A percentile compares a stretch with the other conserved stretches of the same genome.
phyloP scores from a whole-genome alignment of 1,140 invertebrate genomes.

The Pseudomyrmex gracilis region DNA sequence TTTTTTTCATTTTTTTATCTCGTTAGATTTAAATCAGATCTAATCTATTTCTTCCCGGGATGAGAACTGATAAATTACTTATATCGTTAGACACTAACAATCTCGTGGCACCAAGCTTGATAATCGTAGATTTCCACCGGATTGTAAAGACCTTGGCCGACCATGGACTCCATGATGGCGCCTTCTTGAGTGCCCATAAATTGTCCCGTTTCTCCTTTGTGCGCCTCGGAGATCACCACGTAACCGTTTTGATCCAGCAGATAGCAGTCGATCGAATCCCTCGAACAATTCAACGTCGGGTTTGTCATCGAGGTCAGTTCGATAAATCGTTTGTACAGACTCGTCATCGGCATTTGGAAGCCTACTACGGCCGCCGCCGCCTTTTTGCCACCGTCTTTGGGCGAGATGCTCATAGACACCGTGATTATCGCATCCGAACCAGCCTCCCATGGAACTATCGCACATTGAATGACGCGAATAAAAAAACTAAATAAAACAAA shows the following conservation, averaged over 20 bases:
- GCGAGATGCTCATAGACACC: conserved; percentile 94
- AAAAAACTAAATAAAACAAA: not conserved
- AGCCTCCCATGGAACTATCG: conserved; percentile 89
- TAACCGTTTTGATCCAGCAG: conserved; percentile 96
- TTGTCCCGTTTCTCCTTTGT: conserved; percentile 88
- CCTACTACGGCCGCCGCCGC: conserved; percentile 96
- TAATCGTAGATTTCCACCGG: conserved; percentile 94
- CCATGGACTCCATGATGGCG: conserved; percentile 91
- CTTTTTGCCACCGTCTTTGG: conserved; percentile 90
- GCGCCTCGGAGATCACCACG: conserved; percentile 91
- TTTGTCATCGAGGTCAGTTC: conserved; percentile 88
- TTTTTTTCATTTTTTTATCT: too few relatives aligned
- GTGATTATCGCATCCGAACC: conserved; percentile 88
- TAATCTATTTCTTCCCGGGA: too few relatives aligned
- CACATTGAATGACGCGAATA: not conserved
- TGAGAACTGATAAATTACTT: not conserved
- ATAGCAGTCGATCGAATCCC: conserved; percentile 90
- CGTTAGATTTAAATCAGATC: too few relatives aligned
- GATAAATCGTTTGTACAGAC: conserved; percentile 89
- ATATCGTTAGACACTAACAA: conserved; percentile 72
- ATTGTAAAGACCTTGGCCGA: conserved; percentile 91
- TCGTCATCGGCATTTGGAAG: conserved; percentile 91
- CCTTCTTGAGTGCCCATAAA: conserved; percentile 95
- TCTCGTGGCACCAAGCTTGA: conserved; percentile 90
- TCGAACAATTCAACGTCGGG: conserved; percentile 83